Base-by-base conservation (phyloP, 2,888 invertebrate genomes). In the Chymomyza procnemis region DNA sequence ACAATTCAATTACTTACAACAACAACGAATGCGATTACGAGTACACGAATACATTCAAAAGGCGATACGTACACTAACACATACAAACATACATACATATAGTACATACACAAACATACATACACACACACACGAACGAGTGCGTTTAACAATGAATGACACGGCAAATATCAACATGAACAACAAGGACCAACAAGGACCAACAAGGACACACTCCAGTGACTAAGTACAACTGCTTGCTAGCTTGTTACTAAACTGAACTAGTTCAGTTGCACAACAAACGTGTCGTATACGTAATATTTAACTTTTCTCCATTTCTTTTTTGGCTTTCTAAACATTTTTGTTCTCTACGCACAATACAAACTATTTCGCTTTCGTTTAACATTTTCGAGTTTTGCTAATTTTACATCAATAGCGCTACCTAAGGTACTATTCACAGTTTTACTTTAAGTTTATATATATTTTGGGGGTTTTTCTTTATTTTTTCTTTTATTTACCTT, bases 351-450 rank as follows among this genome's bases (percentile, higher is more conserved):
- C 34, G 34, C 34, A 41, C 34, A 41, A 41, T 41, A 41, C 34
- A 9, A 41, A 41, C 34, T 41, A 41, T 60, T 56, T 52, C 59
- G 55, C 30, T 57, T 8, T 46, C 18, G 54, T 58, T 71, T 71
- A 64, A 47, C 26, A 34, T 41, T 50, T 18, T 50, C 19, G 9
- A 50, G 16, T 50, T 26, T 26, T 50, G 16, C 50, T 50, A 50
- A 50, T 50, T 50, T 50, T 56, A 56, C 68, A 67, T 67, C 68
- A 52, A 48, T 47, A 65, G 61, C 66, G 61, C 66, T 76, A 78
- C 73, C 78, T 74, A 75, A 65, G 75, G 67, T 77, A 74, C 69
- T 70, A 72, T 66, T 69, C 66, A 75, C 69, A 74, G 69, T 76
- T 74, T 59, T 66, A 73, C 74, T 61, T 72, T 34, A 55, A 22